Base-by-base conservation (phyloP, 2,113 vertebrate genomes). In the Leptobrachium ailaonicum region DNA sequence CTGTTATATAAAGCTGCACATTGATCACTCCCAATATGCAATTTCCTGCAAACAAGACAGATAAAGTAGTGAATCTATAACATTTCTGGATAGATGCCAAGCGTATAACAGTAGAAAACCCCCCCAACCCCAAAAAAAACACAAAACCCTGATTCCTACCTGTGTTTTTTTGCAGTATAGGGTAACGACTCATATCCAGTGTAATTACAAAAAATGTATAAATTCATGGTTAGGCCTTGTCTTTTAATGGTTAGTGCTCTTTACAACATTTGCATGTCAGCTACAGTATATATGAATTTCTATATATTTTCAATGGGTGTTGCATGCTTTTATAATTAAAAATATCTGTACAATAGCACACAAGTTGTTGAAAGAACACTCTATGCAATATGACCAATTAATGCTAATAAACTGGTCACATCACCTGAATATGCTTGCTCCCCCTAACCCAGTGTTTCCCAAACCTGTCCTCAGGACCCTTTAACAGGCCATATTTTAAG, bases 1-100 rank as follows among this genome's bases (percentile, higher is more conserved):
- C 79, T 81, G 78, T 81, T 81, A 69, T 81, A 81, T 80, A 81
- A 81, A 81, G 79, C 79, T 81, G 64, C 75, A 81, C 79, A 75
- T 81, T 81, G 79, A 80, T 81, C 79, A 81, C 79, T 74, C 79
- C 72, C 79, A 75, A 81, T 80, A 81, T 81, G 79, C 71, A 81
- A 81, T 81, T 81, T 81, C 79, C 79, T 81, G 64, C 66, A 81
- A 81, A 81, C 79, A 81, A 64, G 78, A 81, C 79, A 81, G 79
- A 81, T 81, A 81, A 75, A 81, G 71, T 68, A 75, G 79, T 75
- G 79, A 81, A 81, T 81, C 79, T 75, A 75, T 81, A 81, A 81
- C 67, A 75, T 81, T 81, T 81, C 53, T 81, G 79, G 79, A 81
- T 66, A 74, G n/a, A n/a, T 66, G 71, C 71, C 79, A 74, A 66